A percentile compares a stretch with the other conserved stretches of the same genome.
Evolutionary conservation across 2,113 vertebrate genomes (phyloP).

Genomic region (Centropristis striata): DNA sequence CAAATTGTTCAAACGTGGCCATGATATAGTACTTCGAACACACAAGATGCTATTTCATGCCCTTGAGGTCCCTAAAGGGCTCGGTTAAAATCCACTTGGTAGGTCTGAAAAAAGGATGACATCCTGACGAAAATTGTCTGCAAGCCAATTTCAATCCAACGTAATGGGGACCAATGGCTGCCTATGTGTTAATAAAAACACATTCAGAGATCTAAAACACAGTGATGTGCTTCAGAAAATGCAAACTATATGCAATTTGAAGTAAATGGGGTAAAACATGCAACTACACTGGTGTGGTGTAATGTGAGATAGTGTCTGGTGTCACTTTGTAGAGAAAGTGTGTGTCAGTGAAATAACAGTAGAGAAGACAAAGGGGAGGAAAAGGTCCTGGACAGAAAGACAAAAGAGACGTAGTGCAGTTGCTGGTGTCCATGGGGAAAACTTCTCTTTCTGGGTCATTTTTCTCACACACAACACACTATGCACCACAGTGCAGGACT

Average conservation of each 20-base stretch:
- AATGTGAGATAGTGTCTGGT: neutral
- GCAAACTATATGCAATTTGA: slow-evolving; percentile 4
- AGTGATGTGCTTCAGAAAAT: neutral
- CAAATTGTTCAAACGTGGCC: too few relatives aligned
- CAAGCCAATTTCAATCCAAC: neutral
- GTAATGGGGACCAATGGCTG: neutral
- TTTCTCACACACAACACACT: slow-evolving; percentile 57
- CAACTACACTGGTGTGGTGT: neutral
- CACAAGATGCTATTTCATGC: too few relatives aligned
- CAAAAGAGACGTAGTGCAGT: slow-evolving; percentile 50
- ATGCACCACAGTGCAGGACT: slow-evolving; percentile 48
- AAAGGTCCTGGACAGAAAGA: slow-evolving; percentile 20
- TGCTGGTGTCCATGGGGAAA: slow-evolving; percentile 74
- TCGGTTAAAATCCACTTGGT: neutral
- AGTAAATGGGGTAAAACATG: slow-evolving; percentile 3
- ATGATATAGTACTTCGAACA: too few relatives aligned
- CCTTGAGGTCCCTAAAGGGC: too few relatives aligned
- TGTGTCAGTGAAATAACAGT: neutral
- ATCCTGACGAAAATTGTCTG: neutral
- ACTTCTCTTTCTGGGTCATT: slow-evolving; percentile 72
- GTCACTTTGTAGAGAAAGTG: neutral
- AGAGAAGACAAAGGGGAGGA: slow-evolving; percentile 10
- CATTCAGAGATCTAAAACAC: neutral
- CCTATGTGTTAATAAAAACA: neutral
- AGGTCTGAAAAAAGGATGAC: neutral